Evolutionary conservation across 2,797 vertebrate genomes (phyloP).

Genomic region (Clarias laeviceps): DNA sequence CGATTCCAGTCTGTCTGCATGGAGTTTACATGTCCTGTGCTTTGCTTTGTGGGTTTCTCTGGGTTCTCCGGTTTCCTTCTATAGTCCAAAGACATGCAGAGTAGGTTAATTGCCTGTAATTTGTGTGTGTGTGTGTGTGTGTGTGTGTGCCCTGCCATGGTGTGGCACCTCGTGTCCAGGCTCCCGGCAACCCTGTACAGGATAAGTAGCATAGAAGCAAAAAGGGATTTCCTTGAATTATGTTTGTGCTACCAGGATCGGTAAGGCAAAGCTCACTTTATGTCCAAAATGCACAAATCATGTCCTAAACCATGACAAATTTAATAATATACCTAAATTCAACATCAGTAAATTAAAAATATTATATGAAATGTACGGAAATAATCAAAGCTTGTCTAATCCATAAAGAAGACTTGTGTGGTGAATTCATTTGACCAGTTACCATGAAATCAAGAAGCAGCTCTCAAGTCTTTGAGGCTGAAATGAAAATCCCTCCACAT

Average conservation of each 20-base stretch:
- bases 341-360: not conserved
- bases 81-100: too few species aligned
- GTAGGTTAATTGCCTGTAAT: too few species aligned
- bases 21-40: too few species aligned
- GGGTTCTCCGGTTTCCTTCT: too few species aligned
- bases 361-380: too few species aligned
- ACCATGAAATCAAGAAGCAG: not conserved
- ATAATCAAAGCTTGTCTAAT: not conserved
- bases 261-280: not conserved
- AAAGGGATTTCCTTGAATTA: not conserved
- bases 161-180: too few species aligned
- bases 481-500: slow-evolving; percentile 9
- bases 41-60: too few species aligned
- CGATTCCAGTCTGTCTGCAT: too few species aligned
- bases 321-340: not conserved
- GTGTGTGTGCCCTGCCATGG: too few species aligned
- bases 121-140: too few species aligned
- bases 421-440: not conserved
- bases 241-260: not conserved
- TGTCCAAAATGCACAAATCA: not conserved
- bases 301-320: too few species aligned
- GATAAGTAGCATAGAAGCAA: not conserved
- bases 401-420: not conserved
- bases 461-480: not conserved
- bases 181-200: too few species aligned